Percentiles rank a stretch among this genome's conserved stretches.
These are phyloP conservation scores for Syrphus vitripennis DNA, from an alignment of 2,888 invertebrate genomes.

Conservation along the genomic window DNA sequence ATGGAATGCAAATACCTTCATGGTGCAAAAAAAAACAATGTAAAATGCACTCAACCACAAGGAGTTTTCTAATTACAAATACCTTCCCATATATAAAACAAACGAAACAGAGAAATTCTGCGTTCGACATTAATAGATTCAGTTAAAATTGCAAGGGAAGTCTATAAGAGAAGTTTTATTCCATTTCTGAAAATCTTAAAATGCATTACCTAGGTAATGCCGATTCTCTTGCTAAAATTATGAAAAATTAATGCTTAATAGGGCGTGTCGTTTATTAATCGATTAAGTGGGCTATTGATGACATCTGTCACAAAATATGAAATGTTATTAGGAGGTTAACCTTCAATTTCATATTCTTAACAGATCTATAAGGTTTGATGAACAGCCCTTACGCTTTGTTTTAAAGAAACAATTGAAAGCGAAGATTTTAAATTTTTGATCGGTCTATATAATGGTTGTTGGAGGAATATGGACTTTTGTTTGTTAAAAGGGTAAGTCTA, in stretches of 20 bases:
- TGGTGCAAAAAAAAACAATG: background rate
- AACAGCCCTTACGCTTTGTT: background rate
- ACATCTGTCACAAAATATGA: slow-evolving; percentile 55
- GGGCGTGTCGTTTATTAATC: slow-evolving; percentile 32
- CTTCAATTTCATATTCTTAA: background rate
- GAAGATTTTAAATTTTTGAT: background rate
- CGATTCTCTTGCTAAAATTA: background rate
- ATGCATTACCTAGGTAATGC: background rate
- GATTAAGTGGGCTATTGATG: slow-evolving; percentile 56
- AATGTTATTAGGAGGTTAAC: slow-evolving; percentile 9
- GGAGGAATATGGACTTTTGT: no score
- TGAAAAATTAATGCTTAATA: background rate
- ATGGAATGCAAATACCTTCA: slow-evolving; percentile 6
- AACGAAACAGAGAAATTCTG: background rate
- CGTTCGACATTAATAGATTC: background rate
- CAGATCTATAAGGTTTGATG: no score
- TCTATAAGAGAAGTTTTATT: background rate
- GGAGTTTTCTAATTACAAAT: slow-evolving; percentile 11
- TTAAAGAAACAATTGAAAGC: background rate
- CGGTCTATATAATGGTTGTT: no score
- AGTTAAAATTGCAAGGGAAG: background rate
- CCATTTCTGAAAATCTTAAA: no score
- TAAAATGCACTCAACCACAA: slow-evolving; percentile 40
- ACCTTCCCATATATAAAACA: background rate
- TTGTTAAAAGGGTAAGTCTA: no score